A percentile compares a stretch with the other conserved stretches of the same genome.
These are phyloP conservation scores for Patella depressa DNA, from an alignment of 2,888 invertebrate species.

Conservation along the genomic window DNA sequence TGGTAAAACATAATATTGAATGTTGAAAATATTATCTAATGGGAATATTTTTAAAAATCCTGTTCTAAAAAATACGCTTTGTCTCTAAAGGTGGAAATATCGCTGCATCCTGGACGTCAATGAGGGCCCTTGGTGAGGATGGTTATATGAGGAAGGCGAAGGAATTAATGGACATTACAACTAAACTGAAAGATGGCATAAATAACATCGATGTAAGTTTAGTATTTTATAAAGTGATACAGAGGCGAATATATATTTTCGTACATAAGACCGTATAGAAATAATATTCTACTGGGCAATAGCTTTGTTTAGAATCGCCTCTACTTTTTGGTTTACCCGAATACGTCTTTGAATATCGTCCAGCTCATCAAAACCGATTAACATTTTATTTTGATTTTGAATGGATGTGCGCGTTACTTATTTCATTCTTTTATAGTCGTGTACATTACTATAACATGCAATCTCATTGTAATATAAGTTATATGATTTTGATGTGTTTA, in stretches of 20 bases:
- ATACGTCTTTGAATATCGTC: no score
- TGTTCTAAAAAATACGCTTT: background rate
- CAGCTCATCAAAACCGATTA: no score
- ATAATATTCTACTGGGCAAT: no score
- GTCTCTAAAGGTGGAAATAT: constrained; percentile 59
- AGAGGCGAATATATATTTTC: no score
- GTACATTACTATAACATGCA: background rate
- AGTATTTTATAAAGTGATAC: background rate
- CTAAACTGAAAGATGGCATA: constrained; percentile 57
- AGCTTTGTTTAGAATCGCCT: no score
- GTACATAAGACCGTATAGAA: no score
- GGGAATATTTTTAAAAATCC: no score
- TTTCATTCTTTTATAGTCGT: background rate
- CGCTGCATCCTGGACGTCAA: constrained; percentile 65
- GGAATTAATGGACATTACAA: constrained; percentile 60
- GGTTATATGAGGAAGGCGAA: constrained; percentile 61
- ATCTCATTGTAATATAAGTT: background rate
- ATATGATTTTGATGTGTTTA: background rate
- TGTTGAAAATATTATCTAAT: no score
- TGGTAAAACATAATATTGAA: no score
- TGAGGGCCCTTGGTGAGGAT: constrained; percentile 61
- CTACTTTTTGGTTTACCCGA: no score
- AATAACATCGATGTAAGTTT: constrained; percentile 50
- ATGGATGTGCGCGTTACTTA: background rate
- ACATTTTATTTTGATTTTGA: no score